A percentile compares a stretch with the other conserved stretches of the same genome.
Conservation (phyloP, 2,888 invertebrate species). For the Eupithecia centaureata region DNA sequence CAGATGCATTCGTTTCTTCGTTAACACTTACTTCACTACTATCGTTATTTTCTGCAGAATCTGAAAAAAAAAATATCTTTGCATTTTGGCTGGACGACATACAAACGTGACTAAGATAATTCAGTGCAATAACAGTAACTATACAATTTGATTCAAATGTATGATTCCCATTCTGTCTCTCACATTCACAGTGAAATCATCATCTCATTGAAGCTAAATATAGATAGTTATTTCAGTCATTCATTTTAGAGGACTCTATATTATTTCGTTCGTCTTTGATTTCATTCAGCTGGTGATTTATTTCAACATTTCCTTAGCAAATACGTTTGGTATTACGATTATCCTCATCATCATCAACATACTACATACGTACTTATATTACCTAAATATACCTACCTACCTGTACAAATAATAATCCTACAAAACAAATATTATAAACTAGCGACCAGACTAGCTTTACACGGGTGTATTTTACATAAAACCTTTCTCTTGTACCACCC, state of each 20-base stretch:
- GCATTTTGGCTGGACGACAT: neutral
- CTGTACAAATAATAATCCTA: no score
- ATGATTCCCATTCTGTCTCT: neutral
- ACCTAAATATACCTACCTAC: no score
- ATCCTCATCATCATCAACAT: neutral
- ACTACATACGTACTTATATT: no score
- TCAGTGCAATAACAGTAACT: neutral
- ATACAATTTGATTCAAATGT: conserved; percentile 5
- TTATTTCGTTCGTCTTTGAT: conserved; percentile 17
- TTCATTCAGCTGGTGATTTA: conserved; percentile 14
- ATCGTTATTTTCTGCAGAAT: conserved; percentile 79
- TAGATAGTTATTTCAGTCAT: conserved; percentile 55
- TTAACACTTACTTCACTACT: conserved; percentile 82
- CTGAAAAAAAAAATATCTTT: conserved; percentile 48
- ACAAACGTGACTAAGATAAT: neutral
- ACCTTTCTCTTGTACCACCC: no score
- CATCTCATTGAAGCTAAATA: conserved; percentile 47
- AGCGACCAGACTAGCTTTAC: no score
- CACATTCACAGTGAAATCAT: neutral
- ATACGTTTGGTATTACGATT: neutral
- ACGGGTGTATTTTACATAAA: no score
- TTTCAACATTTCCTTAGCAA: neutral
- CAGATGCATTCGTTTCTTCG: no score
- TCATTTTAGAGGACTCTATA: conserved; percentile 44
- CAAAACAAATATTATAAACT: no score